A percentile compares a stretch with the other conserved stretches of the same genome.
These are phyloP conservation scores for Chelon labrosus DNA, from an alignment of 2,797 vertebrate species.

Conservation along the genomic window DNA sequence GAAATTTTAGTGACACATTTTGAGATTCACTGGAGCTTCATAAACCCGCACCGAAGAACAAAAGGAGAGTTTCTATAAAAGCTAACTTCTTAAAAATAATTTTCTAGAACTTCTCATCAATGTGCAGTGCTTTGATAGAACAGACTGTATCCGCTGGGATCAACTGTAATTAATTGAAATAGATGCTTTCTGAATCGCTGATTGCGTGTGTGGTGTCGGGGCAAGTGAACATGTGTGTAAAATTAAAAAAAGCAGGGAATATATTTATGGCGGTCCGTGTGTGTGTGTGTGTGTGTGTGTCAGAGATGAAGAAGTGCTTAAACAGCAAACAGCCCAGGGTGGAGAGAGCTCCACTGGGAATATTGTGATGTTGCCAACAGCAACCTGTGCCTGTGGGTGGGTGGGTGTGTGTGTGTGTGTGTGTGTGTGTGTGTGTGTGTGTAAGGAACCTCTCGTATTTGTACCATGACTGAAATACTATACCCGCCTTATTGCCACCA, in stretches of 20 bases:
- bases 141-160: not conserved
- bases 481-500: not conserved
- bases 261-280: not conserved
- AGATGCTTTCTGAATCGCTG: not conserved
- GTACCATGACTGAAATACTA: not conserved
- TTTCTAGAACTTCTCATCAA: not conserved
- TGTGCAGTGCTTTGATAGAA: not conserved
- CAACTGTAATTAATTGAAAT: not conserved
- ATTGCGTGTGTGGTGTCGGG: not conserved
- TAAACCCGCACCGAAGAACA: not conserved
- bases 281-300: constrained; percentile 6
- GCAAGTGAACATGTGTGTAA: not conserved
- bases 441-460: not conserved
- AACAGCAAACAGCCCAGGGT: constrained; percentile 46
- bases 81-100: not conserved
- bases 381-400: not conserved
- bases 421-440: not conserved
- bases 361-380: constrained; percentile 12
- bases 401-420: not conserved
- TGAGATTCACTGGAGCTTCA: not conserved
- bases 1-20: not conserved
- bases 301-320: constrained; percentile 32
- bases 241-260: not conserved
- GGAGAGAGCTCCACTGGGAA: constrained; percentile 20
- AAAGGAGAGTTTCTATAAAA: not conserved